These are phyloP conservation scores for Peromyscus maniculatus DNA, from an alignment of 2,113 vertebrate genomes.

Conservation along the genomic window DNA sequence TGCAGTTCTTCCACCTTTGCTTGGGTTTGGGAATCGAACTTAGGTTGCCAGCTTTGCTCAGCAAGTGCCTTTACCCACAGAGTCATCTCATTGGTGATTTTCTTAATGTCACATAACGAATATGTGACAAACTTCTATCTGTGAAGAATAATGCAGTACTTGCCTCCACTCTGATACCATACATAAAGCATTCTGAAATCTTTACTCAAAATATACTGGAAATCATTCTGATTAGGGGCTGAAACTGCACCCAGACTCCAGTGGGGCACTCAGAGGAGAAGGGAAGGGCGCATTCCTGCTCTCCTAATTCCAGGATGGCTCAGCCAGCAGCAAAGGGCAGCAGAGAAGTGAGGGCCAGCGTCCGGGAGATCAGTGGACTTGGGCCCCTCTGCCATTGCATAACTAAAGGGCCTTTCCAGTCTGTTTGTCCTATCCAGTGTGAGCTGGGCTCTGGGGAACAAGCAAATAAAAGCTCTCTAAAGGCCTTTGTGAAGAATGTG, in stretches of 20 bases:
- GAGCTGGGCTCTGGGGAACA: conserved; percentile 67
- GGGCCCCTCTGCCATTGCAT: conserved; percentile 76
- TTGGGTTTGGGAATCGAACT: background rate
- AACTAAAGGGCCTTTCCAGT: conserved; percentile 78
- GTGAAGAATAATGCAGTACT: background rate
- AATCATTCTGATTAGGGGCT: background rate
- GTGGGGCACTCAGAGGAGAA: background rate
- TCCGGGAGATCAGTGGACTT: conserved; percentile 76
- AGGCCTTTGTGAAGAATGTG: conserved; percentile 72
- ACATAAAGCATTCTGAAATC: conserved; percentile 40
- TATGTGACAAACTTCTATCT: background rate
- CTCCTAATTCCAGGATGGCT: conserved; percentile 65
- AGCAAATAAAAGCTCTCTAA: conserved; percentile 77
- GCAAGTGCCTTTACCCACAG: background rate
- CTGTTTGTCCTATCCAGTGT: conserved; percentile 82
- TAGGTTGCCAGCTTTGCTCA: background rate
- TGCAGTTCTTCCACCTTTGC: background rate
- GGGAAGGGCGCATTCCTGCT: conserved; percentile 50
- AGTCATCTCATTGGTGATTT: background rate
- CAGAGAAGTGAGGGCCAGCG: conserved; percentile 50
- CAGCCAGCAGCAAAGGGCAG: conserved; percentile 69
- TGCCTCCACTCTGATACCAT: background rate
- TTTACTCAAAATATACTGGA: conserved; percentile 33
- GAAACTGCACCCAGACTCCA: conserved; percentile 1
- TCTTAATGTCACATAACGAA: background rate